Evolutionary conservation across 2,797 vertebrate genomes (phyloP).

Genomic region (Denticeps clupeoides): DNA sequence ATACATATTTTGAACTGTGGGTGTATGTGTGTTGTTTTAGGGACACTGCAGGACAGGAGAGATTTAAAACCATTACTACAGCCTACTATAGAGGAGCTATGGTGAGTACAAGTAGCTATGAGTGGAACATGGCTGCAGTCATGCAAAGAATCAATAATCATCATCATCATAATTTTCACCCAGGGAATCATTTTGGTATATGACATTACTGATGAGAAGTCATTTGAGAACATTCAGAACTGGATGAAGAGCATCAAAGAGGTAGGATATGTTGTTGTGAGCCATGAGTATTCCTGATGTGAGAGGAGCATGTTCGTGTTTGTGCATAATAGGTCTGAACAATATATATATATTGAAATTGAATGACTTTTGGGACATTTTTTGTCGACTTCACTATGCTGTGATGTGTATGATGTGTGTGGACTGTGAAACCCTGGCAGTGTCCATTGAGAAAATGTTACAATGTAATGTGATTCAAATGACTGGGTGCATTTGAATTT

Average conservation of each 20-base stretch:
- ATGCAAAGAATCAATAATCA: slow-evolving; percentile 10
- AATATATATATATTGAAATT: too few relatives aligned
- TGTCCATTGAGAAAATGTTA: too few relatives aligned
- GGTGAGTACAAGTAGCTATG: slow-evolving; percentile 57
- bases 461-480: too few relatives aligned
- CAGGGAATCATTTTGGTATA: slow-evolving; percentile 93
- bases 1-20: not conserved
- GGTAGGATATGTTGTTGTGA: slow-evolving; percentile 46
- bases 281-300: not conserved
- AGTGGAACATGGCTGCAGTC: too few relatives aligned
- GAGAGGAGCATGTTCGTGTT: not conserved
- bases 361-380: too few relatives aligned
- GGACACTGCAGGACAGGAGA: slow-evolving; percentile 94
- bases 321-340: too few relatives aligned
- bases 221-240: slow-evolving; percentile 91
- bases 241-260: slow-evolving; percentile 97
- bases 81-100: slow-evolving; percentile 91
- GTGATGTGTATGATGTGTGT: too few relatives aligned
- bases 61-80: slow-evolving; percentile 94
- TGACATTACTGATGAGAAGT: slow-evolving; percentile 90
- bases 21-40: slow-evolving; percentile 36
- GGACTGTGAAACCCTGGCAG: too few relatives aligned
- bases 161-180: slow-evolving; percentile 7
- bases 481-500: too few relatives aligned
- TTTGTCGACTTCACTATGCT: too few relatives aligned